Evolutionary conservation across 2,113 vertebrate species (phyloP), one percentile per base, ranked within the genome.

Genomic region (Galeopterus variegatus): DNA sequence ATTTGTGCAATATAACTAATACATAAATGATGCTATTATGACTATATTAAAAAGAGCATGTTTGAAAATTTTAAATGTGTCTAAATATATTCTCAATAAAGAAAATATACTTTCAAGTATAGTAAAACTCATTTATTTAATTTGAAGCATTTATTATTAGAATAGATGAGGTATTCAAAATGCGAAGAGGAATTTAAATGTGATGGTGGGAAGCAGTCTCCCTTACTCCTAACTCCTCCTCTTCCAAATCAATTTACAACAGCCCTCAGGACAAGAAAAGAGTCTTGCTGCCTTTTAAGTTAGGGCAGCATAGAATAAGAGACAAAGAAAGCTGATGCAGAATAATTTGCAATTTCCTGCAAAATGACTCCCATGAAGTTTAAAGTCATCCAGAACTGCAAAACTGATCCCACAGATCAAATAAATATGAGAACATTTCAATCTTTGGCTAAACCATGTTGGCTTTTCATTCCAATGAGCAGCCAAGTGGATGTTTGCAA

Each of bases 301-400:
- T 69, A 84, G 84, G 31, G 76, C 54, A 90, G 81, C 41, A 19
- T 52, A 36, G 58, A 96, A 73, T 54, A 91, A 96, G 77, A 96
- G 62, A 93, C 96, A 97, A 96, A 97, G 85, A 65, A 83, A 96
- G 82, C 62, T 92, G 97, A 97, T 94, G 90, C 81, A 96, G 95
- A 97, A 96, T 97, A 96, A 96, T 96, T 96, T 97, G 93, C 95
- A 97, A 97, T 97, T 98, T 97, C 95, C 97, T 97, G 95, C 72
- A 92, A 97, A 96, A 97, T 97, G 95, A 96, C 96, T 97, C 95
- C 95, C 90, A 85, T 93, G 93, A 96, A 97, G 97, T 96, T 97
- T 96, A 96, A 96, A 96, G 96, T 90, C 90, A 95, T 81, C 88
- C 95, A 98, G 95, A 97, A 93, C 89, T 95, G 76, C 97, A 96